Conservation (phyloP, 2,113 vertebrate species). For the Rattus norvegicus region GRCr8 NC_086023.1:51599501-51600000, state of each 20-base stretch:
- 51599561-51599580: neutral
- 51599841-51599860: conserved; percentile 68
- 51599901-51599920: conserved; percentile 78
- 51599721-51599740: conserved; percentile 70
- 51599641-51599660: neutral
- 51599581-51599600: neutral
- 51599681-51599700: conserved; percentile 66
- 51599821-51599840: neutral
- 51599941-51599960: conserved; percentile 72
- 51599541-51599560: neutral
- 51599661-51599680: neutral
- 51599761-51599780: conserved; percentile 84
- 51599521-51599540: neutral
- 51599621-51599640: neutral
- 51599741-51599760: conserved; percentile 75
- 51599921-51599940: conserved; percentile 81
- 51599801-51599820: neutral
- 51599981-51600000: conserved; percentile 55
- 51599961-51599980: conserved; percentile 53
- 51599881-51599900: conserved; percentile 77
- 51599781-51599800: conserved; percentile 83
- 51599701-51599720: conserved; percentile 78
- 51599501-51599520: neutral
- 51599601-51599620: neutral
- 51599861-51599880: conserved; percentile 78